Evolutionary conservation across 2,888 invertebrate species (phyloP).

Genomic region (Cheiracanthium punctorium): DNA sequence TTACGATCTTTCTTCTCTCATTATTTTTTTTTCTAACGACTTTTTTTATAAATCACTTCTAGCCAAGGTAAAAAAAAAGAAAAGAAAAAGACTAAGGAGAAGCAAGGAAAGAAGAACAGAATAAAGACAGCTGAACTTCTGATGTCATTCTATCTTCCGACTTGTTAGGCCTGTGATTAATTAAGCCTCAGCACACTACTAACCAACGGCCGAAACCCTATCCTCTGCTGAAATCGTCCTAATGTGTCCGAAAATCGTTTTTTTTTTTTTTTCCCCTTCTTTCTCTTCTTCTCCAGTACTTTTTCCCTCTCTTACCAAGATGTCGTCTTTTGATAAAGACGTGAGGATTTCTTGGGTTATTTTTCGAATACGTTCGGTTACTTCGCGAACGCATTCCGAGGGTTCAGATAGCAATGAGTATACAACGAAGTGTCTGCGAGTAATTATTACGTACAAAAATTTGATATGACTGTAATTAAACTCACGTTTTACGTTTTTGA

Average conservation of each 20-base stretch:
- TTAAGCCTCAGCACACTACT: neutral
- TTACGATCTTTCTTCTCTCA: neutral
- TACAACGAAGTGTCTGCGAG: no score
- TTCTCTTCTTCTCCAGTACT: neutral
- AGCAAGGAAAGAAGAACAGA: neutral
- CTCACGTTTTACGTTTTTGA: no score
- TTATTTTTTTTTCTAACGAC: neutral
- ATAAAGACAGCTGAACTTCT: neutral
- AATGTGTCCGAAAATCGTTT: neutral
- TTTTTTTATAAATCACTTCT: neutral
- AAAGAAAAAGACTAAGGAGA: neutral
- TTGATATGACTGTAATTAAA: no score
- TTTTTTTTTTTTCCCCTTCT: neutral
- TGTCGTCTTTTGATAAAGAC: neutral
- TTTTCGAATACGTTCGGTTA: no score
- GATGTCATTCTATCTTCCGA: neutral
- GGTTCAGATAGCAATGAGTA: no score
- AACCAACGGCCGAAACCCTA: constrained; percentile 13
- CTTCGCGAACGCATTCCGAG: no score
- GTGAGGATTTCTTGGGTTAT: neutral
- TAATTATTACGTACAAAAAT: no score
- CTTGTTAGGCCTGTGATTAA: constrained; percentile 16
- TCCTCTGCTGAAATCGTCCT: neutral
- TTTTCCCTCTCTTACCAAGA: neutral
- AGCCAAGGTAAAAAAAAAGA: no score